These are phyloP conservation scores for Xiphophorus birchmanni DNA, from an alignment of 2,797 vertebrate species.

Conservation along the genomic window DNA sequence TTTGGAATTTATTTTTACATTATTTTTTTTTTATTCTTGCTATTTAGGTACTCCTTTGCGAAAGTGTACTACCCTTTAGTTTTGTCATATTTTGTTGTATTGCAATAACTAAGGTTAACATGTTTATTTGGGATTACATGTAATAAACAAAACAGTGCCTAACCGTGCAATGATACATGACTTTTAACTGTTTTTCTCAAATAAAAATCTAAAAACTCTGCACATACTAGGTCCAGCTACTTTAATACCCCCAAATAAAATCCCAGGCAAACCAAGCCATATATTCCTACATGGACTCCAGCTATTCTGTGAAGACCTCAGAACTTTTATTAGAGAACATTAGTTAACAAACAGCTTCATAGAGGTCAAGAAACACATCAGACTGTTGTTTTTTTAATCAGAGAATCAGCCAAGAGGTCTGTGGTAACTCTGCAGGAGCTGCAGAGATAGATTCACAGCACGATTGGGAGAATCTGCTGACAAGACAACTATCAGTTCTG, in stretches of 20 bases:
- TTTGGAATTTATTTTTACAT: neutral
- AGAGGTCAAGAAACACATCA: neutral
- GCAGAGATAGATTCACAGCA: neutral
- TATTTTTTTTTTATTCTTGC: neutral
- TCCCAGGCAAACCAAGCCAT: neutral
- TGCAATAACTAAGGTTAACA: neutral
- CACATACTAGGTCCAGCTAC: neutral
- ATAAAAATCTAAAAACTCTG: neutral
- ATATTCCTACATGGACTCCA: neutral
- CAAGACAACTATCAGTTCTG: neutral
- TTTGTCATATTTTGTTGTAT: neutral
- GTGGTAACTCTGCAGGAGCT: neutral
- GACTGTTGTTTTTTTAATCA: neutral
- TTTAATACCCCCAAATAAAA: neutral
- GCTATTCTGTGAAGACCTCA: neutral
- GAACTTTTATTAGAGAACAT: neutral
- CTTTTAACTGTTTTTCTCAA: neutral
- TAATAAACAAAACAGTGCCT: neutral
- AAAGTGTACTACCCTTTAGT: neutral
- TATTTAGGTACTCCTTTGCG: neutral
- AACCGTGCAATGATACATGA: neutral
- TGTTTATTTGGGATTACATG: neutral
- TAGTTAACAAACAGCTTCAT: neutral
- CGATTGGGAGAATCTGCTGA: conserved; percentile 1
- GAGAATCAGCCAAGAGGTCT: neutral